These are phyloP conservation scores for Cyclargus thomasi DNA, from an alignment of 1,140 invertebrate genomes.

Conservation along the genomic window DNA sequence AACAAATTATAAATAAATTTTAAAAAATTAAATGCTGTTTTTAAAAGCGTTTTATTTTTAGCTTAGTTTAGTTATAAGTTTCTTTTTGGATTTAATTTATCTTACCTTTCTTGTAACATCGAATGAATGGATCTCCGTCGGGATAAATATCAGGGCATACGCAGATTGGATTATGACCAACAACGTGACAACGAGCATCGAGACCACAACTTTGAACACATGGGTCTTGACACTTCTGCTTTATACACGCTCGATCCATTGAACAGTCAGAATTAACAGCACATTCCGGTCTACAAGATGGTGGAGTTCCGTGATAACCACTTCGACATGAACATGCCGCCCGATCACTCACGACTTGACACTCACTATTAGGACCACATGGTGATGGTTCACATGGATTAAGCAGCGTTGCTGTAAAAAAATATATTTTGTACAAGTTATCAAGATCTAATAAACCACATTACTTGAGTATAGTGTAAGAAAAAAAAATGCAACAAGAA, in stretches of 20 bases:
- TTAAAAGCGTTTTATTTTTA: too few species aligned
- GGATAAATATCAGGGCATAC: constrained; percentile 83
- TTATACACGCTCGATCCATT: constrained; percentile 83
- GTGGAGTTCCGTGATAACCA: constrained; percentile 85
- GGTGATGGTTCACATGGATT: constrained; percentile 87
- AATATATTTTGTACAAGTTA: constrained; percentile 12
- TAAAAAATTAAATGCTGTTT: too few species aligned
- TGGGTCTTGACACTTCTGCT: constrained; percentile 87
- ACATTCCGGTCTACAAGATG: constrained; percentile 86
- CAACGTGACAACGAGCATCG: constrained; percentile 85
- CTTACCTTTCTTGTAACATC: constrained; percentile 83
- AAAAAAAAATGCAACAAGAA: too few species aligned
- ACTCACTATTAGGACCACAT: constrained; percentile 88
- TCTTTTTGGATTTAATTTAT: too few species aligned
- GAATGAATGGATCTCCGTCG: constrained; percentile 87
- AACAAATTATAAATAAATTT: too few species aligned
- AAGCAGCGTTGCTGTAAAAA: constrained; percentile 59
- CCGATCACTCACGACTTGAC: constrained; percentile 80
- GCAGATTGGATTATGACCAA: constrained; percentile 90
- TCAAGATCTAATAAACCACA: too few species aligned
- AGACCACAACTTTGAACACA: constrained; percentile 87
- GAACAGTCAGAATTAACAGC: constrained; percentile 86
- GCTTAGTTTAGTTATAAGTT: too few species aligned
- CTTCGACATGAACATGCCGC: constrained; percentile 87
- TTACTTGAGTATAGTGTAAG: too few species aligned